Percentiles rank a stretch among this genome's conserved stretches.
These are phyloP conservation scores for Palaemon carinicauda DNA, from an alignment of 1,140 invertebrate genomes.

Conservation along the genomic window DNA sequence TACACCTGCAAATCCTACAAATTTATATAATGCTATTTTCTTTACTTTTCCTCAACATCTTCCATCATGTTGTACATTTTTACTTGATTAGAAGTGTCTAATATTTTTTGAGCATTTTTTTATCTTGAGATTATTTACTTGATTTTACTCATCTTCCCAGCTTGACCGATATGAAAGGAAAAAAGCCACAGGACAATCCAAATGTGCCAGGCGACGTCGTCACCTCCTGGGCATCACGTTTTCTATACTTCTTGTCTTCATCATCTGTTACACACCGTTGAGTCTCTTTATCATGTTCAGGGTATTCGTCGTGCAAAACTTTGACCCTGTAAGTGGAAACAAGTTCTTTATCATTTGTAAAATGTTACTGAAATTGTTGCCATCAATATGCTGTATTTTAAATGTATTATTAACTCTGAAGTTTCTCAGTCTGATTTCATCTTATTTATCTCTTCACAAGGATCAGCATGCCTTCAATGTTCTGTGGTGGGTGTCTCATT, in stretches of 20 bases:
- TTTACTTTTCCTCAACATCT: no score
- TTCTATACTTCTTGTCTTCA: neutral
- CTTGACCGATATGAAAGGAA: neutral
- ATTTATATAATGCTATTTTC: no score
- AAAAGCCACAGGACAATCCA: neutral
- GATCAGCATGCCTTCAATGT: neutral
- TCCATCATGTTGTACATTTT: no score
- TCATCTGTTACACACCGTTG: constrained; percentile 15
- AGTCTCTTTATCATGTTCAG: constrained; percentile 10
- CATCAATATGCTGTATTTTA: neutral
- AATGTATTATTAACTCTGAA: no score
- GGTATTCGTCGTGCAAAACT: neutral
- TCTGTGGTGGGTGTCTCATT: constrained; percentile 9
- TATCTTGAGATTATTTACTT: no score
- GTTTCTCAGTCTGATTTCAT: neutral
- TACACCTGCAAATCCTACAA: no score
- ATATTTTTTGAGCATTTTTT: no score
- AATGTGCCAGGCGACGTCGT: neutral
- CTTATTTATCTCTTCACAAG: neutral
- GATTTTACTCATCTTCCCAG: neutral
- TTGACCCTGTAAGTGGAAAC: neutral
- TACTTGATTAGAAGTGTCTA: no score
- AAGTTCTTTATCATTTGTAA: neutral
- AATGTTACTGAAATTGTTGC: neutral
- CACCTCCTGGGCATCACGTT: neutral